These are phyloP conservation scores for Holothuria scabra DNA, from an alignment of 53 echinoderm and acorn worm species.

Conservation along the genomic window DNA sequence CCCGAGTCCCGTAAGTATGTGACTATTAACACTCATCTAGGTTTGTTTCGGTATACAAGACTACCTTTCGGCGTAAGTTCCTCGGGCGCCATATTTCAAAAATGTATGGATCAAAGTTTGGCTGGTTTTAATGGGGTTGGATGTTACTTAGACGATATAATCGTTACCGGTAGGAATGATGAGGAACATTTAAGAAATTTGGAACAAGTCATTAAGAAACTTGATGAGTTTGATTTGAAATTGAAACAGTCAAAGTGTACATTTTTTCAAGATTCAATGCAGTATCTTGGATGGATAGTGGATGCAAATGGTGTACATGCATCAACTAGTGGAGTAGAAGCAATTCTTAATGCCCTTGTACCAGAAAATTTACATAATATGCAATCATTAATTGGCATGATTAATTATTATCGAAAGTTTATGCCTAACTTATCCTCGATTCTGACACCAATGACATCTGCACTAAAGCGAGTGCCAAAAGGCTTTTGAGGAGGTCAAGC, in stretches of 20 bases:
- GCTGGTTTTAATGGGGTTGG: slow-evolving; percentile 14
- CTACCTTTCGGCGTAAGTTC: slow-evolving; percentile 12
- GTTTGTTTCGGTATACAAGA: background rate
- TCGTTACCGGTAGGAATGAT: slow-evolving; percentile 19
- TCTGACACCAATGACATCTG: background rate
- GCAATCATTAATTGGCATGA: too few species aligned
- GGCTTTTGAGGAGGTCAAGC: slow-evolving; percentile 19
- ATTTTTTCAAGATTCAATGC: background rate
- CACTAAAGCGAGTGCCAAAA: slow-evolving; percentile 17
- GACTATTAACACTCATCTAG: background rate
- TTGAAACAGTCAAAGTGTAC: background rate
- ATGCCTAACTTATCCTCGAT: background rate
- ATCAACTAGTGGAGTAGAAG: background rate
- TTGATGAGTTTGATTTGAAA: background rate
- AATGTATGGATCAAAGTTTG: slow-evolving; percentile 27
- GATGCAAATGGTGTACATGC: too few species aligned
- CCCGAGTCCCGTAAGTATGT: background rate
- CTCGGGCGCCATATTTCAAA: slow-evolving; percentile 5
- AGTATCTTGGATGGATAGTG: slow-evolving; percentile 10
- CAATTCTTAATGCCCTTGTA: too few species aligned
- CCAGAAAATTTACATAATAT: background rate
- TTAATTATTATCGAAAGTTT: too few species aligned
- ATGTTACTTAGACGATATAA: slow-evolving; percentile 34
- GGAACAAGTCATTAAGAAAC: slow-evolving; percentile 29
- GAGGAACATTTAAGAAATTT: slow-evolving; percentile 13